phyloP scores from a whole-genome alignment of 2,888 invertebrate species.

The Pollenia labialis region DNA sequence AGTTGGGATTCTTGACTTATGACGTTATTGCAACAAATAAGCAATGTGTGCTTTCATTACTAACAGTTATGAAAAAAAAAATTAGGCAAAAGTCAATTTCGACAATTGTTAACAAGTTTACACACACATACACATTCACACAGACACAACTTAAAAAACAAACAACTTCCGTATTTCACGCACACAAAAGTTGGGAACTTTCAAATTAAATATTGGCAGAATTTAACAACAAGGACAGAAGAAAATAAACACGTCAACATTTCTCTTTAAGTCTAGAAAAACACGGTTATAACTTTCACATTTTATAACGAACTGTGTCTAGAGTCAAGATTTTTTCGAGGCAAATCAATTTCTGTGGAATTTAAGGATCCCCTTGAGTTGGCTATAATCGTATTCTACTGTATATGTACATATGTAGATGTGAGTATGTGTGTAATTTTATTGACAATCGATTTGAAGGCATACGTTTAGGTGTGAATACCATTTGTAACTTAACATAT shows the following conservation, averaged over 20 bases:
- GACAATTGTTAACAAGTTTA: conserved; percentile 50
- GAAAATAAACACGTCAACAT: not conserved
- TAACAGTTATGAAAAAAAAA: not conserved
- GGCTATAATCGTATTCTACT: too few species aligned
- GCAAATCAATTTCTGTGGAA: too few species aligned
- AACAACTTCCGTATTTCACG: not conserved
- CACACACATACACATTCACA: conserved; percentile 6
- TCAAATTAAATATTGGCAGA: conserved; percentile 11
- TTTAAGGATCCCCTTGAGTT: too few species aligned
- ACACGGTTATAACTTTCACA: too few species aligned
- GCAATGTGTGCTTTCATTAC: too few species aligned
- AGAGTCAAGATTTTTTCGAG: too few species aligned
- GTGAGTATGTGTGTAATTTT: not conserved
- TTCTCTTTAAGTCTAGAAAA: too few species aligned
- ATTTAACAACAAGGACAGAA: not conserved
- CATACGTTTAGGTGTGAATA: not conserved
- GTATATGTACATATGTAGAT: not conserved
- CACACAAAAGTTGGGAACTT: not conserved
- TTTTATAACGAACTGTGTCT: too few species aligned
- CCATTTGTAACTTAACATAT: not conserved
- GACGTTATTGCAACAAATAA: too few species aligned
- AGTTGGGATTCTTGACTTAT: too few species aligned
- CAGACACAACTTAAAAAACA: not conserved
- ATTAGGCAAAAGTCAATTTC: conserved; percentile 39
- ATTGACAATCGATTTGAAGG: not conserved